A percentile compares a stretch with the other conserved stretches of the same genome.
phyloP scores from a whole-genome alignment of 2,888 invertebrate species.

The Hanleya hanleyi region DNA sequence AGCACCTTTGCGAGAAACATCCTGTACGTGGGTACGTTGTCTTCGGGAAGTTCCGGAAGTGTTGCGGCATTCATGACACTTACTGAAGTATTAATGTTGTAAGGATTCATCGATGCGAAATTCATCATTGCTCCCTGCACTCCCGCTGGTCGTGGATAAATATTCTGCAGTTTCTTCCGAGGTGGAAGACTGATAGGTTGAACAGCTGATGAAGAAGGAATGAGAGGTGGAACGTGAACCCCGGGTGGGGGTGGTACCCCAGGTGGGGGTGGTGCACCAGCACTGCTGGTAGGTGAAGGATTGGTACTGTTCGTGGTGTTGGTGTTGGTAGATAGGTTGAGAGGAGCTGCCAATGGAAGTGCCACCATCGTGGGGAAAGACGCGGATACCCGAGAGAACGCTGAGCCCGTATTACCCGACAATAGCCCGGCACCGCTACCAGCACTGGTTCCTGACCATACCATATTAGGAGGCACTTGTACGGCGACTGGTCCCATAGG shows the following conservation, averaged over 20 bases:
- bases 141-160: no score
- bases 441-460: constrained; percentile 21
- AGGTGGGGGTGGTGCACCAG: neutral
- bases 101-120: no score
- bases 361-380: constrained; percentile 14
- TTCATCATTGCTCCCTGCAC: no score
- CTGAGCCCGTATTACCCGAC: neutral
- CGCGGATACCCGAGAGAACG: neutral
- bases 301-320: neutral
- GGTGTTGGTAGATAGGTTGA: neutral
- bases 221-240: no score
- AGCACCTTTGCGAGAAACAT: constrained; percentile 67
- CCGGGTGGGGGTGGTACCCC: neutral
- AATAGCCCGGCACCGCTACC: constrained; percentile 12
- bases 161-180: no score
- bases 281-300: neutral
- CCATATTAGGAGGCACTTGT: neutral
- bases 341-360: constrained; percentile 13
- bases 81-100: neutral
- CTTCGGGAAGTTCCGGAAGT: constrained; percentile 2
- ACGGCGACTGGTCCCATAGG: neutral
- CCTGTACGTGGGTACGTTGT: constrained; percentile 37
- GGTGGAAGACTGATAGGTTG: neutral
- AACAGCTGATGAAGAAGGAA: neutral
- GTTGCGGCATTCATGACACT: neutral